A percentile compares a stretch with the other conserved stretches of the same genome.
phyloP scores from a whole-genome alignment of 2,888 invertebrate genomes.

The Octonoba sinensis region DNA sequence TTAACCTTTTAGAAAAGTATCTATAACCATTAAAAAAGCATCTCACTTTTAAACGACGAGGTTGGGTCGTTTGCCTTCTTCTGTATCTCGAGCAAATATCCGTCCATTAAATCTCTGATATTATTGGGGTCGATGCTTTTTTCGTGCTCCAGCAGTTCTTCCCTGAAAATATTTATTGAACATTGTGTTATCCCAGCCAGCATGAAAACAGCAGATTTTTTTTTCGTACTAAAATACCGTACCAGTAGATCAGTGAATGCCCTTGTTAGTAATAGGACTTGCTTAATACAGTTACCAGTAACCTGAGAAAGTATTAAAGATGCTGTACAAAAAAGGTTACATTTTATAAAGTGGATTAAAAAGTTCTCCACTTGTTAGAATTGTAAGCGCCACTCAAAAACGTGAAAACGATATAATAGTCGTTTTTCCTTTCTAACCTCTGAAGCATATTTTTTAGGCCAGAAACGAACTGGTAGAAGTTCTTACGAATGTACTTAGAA shows the following conservation, averaged over 20 bases:
- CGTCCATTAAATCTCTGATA: constrained; percentile 60
- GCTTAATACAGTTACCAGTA: neutral
- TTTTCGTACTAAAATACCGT: neutral
- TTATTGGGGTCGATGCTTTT: constrained; percentile 43
- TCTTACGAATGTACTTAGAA: too few species aligned
- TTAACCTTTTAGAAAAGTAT: neutral
- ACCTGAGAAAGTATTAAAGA: too few species aligned
- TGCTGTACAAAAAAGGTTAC: too few species aligned
- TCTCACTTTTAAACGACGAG: constrained; percentile 38
- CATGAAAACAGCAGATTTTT: neutral
- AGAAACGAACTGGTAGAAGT: too few species aligned
- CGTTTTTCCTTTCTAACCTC: too few species aligned
- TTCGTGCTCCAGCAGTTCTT: constrained; percentile 40
- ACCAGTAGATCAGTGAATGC: neutral
- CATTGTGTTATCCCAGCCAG: too few species aligned
- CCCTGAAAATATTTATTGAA: constrained; percentile 11
- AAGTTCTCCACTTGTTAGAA: too few species aligned
- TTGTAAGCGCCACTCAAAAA: too few species aligned
- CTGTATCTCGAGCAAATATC: constrained; percentile 61
- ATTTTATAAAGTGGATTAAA: too few species aligned
- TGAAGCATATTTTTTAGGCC: too few species aligned
- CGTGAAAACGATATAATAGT: too few species aligned
- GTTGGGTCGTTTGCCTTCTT: constrained; percentile 31
- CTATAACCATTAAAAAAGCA: too few species aligned
- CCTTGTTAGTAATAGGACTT: neutral